phyloP scores from a whole-genome alignment of 2,888 invertebrate genomes.

The Zaprionus lineosus region DNA sequence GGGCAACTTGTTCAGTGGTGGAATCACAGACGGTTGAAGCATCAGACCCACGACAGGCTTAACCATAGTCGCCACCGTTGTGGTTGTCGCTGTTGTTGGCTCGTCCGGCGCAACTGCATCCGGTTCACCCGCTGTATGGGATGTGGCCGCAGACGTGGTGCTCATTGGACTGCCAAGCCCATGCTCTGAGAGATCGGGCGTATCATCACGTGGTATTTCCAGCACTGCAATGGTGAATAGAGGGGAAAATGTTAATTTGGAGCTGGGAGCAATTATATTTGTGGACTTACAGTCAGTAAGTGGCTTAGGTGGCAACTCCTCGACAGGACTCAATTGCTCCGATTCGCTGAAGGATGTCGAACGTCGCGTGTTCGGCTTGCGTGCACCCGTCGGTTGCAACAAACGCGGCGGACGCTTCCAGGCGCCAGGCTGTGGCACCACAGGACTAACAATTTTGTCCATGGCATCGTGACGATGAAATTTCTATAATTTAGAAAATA shows the following conservation, averaged over 20 bases:
- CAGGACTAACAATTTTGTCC: constrained; percentile 96
- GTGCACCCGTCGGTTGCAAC: constrained; percentile 79
- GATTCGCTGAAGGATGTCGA: constrained; percentile 84
- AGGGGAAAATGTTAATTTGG: not conserved
- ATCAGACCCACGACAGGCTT: constrained; percentile 15
- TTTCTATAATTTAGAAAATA: too few species aligned
- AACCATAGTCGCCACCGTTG: not conserved
- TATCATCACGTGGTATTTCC: constrained; percentile 79
- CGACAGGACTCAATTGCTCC: constrained; percentile 82
- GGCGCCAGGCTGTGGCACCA: constrained; percentile 93
- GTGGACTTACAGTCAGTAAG: constrained; percentile 68
- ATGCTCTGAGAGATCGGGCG: constrained; percentile 75
- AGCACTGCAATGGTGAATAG: constrained; percentile 26
- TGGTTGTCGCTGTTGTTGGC: not conserved
- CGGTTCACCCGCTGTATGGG: constrained; percentile 68
- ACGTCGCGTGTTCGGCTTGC: constrained; percentile 80
- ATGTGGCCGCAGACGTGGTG: constrained; percentile 68
- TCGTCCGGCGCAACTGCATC: constrained; percentile 53
- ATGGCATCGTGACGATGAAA: constrained; percentile 88
- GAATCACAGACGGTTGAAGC: constrained; percentile 62
- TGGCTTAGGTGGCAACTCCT: constrained; percentile 74
- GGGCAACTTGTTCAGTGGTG: constrained; percentile 63
- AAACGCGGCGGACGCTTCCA: constrained; percentile 87
- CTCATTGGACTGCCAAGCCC: constrained; percentile 73
- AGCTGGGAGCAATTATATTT: not conserved